These are phyloP conservation scores for Lamprologus tigripictilis DNA, from an alignment of 2,113 vertebrate genomes.

Conservation along the genomic window DNA sequence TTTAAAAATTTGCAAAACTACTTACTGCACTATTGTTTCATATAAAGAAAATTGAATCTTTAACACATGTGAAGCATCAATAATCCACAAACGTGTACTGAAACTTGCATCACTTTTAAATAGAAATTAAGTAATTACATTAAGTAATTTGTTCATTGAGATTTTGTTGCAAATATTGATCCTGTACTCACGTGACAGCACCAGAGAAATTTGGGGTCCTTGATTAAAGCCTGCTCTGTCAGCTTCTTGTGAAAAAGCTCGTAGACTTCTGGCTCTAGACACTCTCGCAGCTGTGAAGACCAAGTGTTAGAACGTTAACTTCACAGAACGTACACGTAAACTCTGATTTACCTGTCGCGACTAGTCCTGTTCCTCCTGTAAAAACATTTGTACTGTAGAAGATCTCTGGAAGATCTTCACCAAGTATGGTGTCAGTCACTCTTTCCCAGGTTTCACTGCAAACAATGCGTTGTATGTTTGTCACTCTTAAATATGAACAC, in stretches of 20 bases:
- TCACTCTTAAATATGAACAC: background rate
- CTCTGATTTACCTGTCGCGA: background rate
- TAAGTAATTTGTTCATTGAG: background rate
- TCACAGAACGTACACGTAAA: rapidly evolving
- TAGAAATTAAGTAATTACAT: background rate
- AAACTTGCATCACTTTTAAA: background rate
- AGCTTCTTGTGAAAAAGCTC: constrained; percentile 85
- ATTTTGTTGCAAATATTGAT: background rate
- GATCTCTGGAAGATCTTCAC: background rate
- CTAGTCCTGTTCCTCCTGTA: background rate
- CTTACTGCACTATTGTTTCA: background rate
- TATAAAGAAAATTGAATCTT: background rate
- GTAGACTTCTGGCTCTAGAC: constrained; percentile 82
- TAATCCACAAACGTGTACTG: background rate
- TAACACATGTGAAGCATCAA: background rate
- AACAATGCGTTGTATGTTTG: background rate
- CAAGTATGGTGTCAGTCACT: background rate
- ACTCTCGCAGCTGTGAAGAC: constrained; percentile 74
- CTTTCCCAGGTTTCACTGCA: background rate
- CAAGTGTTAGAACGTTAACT: background rate
- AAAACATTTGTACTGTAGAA: background rate
- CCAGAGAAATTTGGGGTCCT: constrained; percentile 89
- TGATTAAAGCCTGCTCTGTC: constrained; percentile 84
- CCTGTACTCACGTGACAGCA: constrained; percentile 78
- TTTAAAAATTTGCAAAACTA: background rate